These are phyloP conservation scores for Nannospalax galili DNA, from an alignment of 2,113 vertebrate species.

Conservation along the genomic window DNA sequence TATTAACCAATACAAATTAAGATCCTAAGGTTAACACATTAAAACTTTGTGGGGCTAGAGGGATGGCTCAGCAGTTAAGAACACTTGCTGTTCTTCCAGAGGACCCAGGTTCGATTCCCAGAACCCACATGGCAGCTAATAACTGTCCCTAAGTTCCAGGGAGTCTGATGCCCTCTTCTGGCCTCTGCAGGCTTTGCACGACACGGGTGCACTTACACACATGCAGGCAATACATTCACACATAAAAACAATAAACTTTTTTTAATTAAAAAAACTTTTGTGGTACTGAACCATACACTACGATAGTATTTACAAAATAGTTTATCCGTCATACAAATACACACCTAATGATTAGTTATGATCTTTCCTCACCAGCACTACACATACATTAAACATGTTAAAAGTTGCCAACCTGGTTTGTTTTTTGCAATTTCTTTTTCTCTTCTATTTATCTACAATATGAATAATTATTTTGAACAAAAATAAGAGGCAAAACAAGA, in stretches of 20 bases:
- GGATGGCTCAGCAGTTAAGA: too few species aligned
- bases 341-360: background rate
- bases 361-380: conserved; percentile 11
- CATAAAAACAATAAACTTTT: too few species aligned
- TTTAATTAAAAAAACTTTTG: too few species aligned
- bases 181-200: too few species aligned
- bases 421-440: conserved; percentile 23
- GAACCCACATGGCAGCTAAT: too few species aligned
- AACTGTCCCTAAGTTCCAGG: too few species aligned
- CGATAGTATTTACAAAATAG: background rate
- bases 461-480: background rate
- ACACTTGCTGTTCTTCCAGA: too few species aligned
- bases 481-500: background rate
- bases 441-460: background rate
- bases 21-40: background rate
- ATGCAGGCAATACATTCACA: too few species aligned
- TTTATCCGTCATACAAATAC: background rate
- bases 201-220: too few species aligned
- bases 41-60: background rate
- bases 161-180: too few species aligned
- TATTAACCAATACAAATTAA: background rate
- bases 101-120: too few species aligned
- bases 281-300: background rate
- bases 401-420: background rate
- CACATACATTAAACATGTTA: background rate